These are phyloP conservation scores for Perithous albicinctus DNA, from an alignment of 2,888 invertebrate genomes.

Conservation along the genomic window DNA sequence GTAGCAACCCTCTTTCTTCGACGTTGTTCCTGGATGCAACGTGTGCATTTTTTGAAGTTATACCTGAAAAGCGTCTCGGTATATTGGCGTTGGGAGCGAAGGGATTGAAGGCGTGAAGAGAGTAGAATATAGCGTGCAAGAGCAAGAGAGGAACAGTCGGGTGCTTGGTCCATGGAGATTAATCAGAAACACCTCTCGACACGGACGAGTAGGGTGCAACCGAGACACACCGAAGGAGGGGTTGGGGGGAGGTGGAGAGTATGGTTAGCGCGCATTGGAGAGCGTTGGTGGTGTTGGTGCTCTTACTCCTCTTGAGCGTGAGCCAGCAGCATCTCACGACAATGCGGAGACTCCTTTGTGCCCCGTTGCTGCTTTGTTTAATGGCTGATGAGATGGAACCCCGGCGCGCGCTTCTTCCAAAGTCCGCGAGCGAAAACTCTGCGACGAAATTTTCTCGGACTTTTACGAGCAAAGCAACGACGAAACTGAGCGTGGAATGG, in stretches of 20 bases:
- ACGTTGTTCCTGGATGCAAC: constrained; percentile 34
- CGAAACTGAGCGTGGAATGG: constrained; percentile 8
- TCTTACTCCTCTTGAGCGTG: constrained; percentile 45
- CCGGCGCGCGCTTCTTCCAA: constrained; percentile 60
- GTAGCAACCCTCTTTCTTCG: constrained; percentile 9
- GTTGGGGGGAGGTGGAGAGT: neutral
- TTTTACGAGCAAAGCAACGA: constrained; percentile 8
- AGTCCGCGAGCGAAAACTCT: constrained; percentile 53
- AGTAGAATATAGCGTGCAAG: constrained; percentile 36
- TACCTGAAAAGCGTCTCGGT: constrained; percentile 44
- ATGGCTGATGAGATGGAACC: constrained; percentile 83
- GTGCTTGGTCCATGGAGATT: constrained; percentile 75
- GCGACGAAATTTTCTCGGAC: constrained; percentile 41
- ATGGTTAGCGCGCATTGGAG: constrained; percentile 14
- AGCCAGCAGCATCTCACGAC: constrained; percentile 68
- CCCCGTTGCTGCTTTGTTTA: constrained; percentile 80
- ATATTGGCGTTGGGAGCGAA: constrained; percentile 1
- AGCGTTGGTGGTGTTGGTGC: constrained; percentile 32
- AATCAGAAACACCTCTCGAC: constrained; percentile 81
- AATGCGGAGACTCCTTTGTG: constrained; percentile 79
- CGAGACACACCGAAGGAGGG: too few relatives aligned
- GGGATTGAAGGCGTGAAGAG: constrained; percentile 36
- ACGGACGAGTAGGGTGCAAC: constrained; percentile 60
- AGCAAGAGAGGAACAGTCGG: constrained; percentile 41
- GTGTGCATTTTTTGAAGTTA: constrained; percentile 75